Conservation (phyloP, 1,140 invertebrate species). For the Agraylea sexmaculata region DNA sequence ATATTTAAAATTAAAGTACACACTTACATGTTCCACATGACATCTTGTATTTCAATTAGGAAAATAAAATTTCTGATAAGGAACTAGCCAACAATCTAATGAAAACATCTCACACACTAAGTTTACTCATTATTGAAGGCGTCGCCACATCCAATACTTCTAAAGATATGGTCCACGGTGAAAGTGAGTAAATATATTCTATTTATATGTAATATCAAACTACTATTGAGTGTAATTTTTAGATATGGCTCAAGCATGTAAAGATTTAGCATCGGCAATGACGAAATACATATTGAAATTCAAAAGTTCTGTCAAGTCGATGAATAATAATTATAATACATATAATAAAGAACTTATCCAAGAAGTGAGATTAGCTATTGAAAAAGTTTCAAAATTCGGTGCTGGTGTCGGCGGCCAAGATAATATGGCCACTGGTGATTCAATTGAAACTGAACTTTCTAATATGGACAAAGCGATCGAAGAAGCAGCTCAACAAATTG, state of each 20-base stretch:
- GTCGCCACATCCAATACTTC: conserved; percentile 59
- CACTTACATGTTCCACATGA: not conserved
- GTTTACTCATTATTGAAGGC: conserved; percentile 39
- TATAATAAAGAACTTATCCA: conserved; percentile 44
- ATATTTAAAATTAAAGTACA: conserved; percentile 5
- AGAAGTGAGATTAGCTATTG: conserved; percentile 29
- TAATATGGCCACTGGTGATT: conserved; percentile 25
- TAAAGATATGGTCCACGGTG: conserved; percentile 58
- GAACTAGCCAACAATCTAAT: conserved; percentile 12
- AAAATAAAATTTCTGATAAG: conserved; percentile 14
- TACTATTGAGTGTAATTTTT: conserved; percentile 16
- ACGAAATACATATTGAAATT: conserved; percentile 12
- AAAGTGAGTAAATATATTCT: conserved; percentile 43
- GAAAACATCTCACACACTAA: conserved; percentile 12
- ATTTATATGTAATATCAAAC: conserved; percentile 16
- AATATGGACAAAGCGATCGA: conserved; percentile 83
- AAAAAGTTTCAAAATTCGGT: conserved; percentile 14
- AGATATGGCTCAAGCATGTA: conserved; percentile 51
- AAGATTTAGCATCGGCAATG: conserved; percentile 26
- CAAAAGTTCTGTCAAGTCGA: conserved; percentile 9
- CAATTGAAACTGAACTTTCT: conserved; percentile 77
- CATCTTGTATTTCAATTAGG: conserved; percentile 12
- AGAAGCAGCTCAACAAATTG: conserved; percentile 68
- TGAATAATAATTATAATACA: conserved; percentile 14
- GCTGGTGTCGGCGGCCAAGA: conserved; percentile 23